Percentiles rank a stretch among this genome's conserved stretches.
phyloP scores from a whole-genome alignment of 2,113 vertebrate genomes.

The Chitala chitala region DNA sequence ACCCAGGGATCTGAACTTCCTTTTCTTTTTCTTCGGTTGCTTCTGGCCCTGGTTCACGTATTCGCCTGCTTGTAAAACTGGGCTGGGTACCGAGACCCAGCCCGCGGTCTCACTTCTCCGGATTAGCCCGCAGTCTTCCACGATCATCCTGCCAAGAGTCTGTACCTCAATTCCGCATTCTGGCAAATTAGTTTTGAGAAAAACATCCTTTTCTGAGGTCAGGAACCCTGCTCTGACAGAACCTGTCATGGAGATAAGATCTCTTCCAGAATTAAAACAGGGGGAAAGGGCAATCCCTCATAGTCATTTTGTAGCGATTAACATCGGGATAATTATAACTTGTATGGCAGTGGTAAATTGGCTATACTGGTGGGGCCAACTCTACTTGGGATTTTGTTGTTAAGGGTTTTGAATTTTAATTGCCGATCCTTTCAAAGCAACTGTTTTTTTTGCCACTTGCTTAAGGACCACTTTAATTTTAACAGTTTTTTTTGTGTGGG shows the following conservation, averaged over 20 bases:
- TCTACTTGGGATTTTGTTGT: conserved; percentile 23
- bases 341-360: conserved; percentile 60
- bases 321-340: conserved; percentile 71
- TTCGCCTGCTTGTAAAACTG: background rate
- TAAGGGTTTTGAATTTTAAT: conserved; percentile 42
- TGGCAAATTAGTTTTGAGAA: conserved; percentile 56
- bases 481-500: conserved; percentile 28
- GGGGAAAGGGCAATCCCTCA: conserved; percentile 59
- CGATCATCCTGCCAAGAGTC: conserved; percentile 31
- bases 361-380: conserved; percentile 48
- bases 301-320: conserved; percentile 59
- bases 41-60: background rate
- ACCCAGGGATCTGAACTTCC: conserved; percentile 5
- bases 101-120: background rate
- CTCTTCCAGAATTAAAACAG: conserved; percentile 56
- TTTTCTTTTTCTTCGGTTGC: background rate
- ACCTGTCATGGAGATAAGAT: conserved; percentile 66
- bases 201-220: conserved; percentile 45
- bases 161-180: conserved; percentile 34
- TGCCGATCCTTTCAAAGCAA: conserved; percentile 11
- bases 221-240: conserved; percentile 45
- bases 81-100: background rate
- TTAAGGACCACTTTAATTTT: conserved; percentile 39
- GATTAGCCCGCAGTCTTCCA: conserved; percentile 14
- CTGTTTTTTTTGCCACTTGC: background rate